Conservation (phyloP, 2,113 vertebrate genomes). For the Bos taurus region ARS-UCD2.0 NC_037334.1:53982501-53983000, state of each 20-base stretch:
- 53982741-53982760: background rate
- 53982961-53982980: background rate
- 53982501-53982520: background rate
- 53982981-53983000: background rate
- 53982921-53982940: background rate
- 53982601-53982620: background rate
- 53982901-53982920: background rate
- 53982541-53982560: conserved; percentile 4
- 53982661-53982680: background rate
- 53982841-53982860: background rate
- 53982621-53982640: background rate
- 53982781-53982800: background rate
- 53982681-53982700: background rate
- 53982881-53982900: background rate
- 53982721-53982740: background rate
- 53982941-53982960: background rate
- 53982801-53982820: background rate
- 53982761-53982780: background rate
- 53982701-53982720: background rate
- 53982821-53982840: background rate
- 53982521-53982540: background rate
- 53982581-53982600: background rate
- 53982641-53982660: background rate
- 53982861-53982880: background rate
- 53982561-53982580: background rate